A percentile compares a stretch with the other conserved stretches of the same genome.
phyloP scores from a whole-genome alignment of 2,888 invertebrate genomes.

The Hirtodrosophila duncani region DNA sequence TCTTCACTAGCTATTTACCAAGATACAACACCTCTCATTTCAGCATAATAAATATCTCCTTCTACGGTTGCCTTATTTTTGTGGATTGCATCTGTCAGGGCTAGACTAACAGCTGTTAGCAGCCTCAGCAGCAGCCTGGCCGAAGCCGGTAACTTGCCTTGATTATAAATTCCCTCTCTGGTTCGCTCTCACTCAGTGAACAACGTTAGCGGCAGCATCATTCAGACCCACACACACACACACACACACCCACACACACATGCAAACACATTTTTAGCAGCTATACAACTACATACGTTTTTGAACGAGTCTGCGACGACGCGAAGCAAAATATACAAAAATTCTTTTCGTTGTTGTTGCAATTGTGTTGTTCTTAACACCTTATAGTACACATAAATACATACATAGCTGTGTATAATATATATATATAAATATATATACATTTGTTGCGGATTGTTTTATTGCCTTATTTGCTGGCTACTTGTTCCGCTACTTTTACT shows the following conservation, averaged over 20 bases:
- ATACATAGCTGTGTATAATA: background rate
- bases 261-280: background rate
- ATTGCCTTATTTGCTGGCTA: slow-evolving; percentile 20
- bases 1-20: too few relatives aligned
- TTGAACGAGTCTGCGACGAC: slow-evolving; percentile 3
- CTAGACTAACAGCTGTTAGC: slow-evolving; percentile 60
- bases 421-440: slow-evolving; percentile 10
- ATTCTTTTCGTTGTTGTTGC: slow-evolving; percentile 36
- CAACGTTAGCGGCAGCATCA: too few relatives aligned
- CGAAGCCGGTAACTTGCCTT: slow-evolving; percentile 32
- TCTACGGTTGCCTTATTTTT: too few relatives aligned
- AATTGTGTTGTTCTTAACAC: slow-evolving; percentile 40
- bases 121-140: slow-evolving; percentile 18
- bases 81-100: slow-evolving; percentile 38
- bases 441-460: slow-evolving; percentile 22
- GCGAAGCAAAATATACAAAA: slow-evolving; percentile 31
- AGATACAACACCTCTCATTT: too few relatives aligned
- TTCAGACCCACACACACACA: slow-evolving; percentile 13
- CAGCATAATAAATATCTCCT: too few relatives aligned
- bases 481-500: slow-evolving; percentile 42
- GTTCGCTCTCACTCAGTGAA: slow-evolving; percentile 11
- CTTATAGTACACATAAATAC: slow-evolving; percentile 10
- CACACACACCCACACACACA: background rate
- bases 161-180: too few relatives aligned
- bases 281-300: background rate